Base-by-base conservation (phyloP, 2,797 vertebrate species). In the Telmatherina bonti region DNA sequence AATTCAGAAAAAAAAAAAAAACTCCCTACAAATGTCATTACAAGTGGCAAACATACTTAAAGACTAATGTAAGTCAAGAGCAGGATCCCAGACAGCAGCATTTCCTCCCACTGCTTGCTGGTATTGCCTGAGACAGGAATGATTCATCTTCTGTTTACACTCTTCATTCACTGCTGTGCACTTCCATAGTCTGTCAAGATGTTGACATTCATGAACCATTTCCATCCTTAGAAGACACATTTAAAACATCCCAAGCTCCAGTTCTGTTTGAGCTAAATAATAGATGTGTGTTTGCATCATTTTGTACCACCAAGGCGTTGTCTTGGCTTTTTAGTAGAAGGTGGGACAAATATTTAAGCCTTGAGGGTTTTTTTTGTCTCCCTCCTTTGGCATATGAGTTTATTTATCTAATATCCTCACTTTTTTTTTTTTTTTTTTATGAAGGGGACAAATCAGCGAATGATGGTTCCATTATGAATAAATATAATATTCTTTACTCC, bases 141-240 rank as follows among this genome's bases (percentile, higher is more conserved):
- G 83, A 89, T 84, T 91, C 78, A 90, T 90, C 79, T 85, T 38
- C 7, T 87, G 84, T 89, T 91, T 87, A 83, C 85, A 63, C 72
- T 78, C 7, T 62, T 76, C 76, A 78, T 72, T 82, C 78, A 65
- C 62, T 16, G 45, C 65, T 47, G 70, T 73, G 75, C 73, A 78
- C 84, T 85, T 88, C 78, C 76, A 82, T 82, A 88, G 71, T 90
- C 84, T 86, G 86, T 91, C 86, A 75, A 49, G 70, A 85, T 83
- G 81, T 77, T 86, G 79, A 87, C 84, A 69, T 74, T 78, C 83
- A 74, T 70, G 69, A 82, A 81, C 80, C 80, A 67, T 78, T 77
- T 70, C 55, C 35, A 77, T 53, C 71, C 62, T 67, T 49, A 10
- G 74, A 82, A 76, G 81, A 77, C 62, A 65, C 63, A 31, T 18